A percentile compares a stretch with the other conserved stretches of the same genome.
Evolutionary conservation across 2,797 vertebrate species (phyloP).

Genomic region (Fratercula arctica): DNA sequence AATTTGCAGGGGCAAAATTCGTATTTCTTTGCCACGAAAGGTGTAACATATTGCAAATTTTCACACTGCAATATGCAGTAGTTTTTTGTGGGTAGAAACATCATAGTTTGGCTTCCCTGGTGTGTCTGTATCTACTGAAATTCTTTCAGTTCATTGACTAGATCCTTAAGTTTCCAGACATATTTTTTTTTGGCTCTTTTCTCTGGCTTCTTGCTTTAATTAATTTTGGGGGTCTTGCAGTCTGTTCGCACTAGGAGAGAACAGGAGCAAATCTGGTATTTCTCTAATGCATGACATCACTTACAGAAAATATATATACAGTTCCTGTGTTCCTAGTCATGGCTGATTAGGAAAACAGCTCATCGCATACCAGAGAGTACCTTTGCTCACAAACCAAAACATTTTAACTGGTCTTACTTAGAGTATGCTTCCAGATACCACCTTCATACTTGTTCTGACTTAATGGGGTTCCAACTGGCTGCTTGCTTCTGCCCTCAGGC

Average conservation of each 20-base stretch:
- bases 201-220: not conserved
- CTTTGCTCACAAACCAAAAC: not conserved
- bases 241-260: not conserved
- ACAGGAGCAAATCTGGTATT: not conserved
- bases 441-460: not conserved
- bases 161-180: not conserved
- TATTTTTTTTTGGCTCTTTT: not conserved
- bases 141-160: not conserved
- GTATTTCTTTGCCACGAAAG: not conserved
- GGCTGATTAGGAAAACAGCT: not conserved
- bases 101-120: not conserved
- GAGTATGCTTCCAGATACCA: not conserved
- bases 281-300: not conserved
- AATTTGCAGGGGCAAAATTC: not conserved
- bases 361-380: not conserved
- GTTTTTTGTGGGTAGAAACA: not conserved
- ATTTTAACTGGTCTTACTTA: not conserved
- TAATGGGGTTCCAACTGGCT: not conserved
- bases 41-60: not conserved
- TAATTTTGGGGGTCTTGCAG: not conserved
- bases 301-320: not conserved
- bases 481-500: conserved; percentile 2
- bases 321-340: not conserved
- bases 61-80: not conserved
- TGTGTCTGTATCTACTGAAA: not conserved